Conservation (phyloP, 2,113 vertebrate genomes). For the Terrapene triunguis region DNA sequence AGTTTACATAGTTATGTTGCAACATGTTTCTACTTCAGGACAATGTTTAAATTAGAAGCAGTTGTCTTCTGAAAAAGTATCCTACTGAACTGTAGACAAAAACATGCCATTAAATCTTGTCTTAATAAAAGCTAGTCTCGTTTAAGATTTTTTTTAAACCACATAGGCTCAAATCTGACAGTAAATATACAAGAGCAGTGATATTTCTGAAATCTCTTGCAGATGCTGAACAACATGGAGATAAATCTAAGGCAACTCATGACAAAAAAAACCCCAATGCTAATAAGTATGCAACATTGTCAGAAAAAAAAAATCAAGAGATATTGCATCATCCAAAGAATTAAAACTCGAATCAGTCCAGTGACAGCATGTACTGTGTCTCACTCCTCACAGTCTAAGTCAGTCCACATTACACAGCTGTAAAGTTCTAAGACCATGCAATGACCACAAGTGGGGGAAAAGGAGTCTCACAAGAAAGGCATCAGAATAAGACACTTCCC, state of each 20-base stretch:
- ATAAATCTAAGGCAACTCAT: neutral
- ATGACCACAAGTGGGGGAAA: constrained; percentile 44
- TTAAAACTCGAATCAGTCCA: neutral
- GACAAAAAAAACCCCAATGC: neutral
- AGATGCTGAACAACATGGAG: neutral
- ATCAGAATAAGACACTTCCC: neutral
- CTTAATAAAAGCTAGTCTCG: constrained; percentile 8
- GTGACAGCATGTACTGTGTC: constrained; percentile 3
- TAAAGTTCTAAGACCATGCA: constrained; percentile 51
- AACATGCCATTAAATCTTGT: neutral
- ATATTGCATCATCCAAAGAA: neutral
- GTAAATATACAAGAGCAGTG: neutral
- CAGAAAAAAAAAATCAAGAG: neutral
- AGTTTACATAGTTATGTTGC: neutral
- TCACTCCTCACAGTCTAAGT: neutral
- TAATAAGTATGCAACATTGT: neutral
- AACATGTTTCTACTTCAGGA: neutral
- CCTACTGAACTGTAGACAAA: neutral
- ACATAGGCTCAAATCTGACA: neutral
- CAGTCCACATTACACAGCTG: constrained; percentile 58
- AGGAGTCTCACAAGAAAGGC: neutral
- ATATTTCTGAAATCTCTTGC: neutral
- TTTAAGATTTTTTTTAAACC: neutral
- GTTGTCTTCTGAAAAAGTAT: neutral
- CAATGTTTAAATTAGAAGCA: neutral